Percentiles rank a stretch among this genome's conserved stretches.
phyloP scores from a whole-genome alignment of 2,113 vertebrate genomes.

The Nymphicus hollandicus region DNA sequence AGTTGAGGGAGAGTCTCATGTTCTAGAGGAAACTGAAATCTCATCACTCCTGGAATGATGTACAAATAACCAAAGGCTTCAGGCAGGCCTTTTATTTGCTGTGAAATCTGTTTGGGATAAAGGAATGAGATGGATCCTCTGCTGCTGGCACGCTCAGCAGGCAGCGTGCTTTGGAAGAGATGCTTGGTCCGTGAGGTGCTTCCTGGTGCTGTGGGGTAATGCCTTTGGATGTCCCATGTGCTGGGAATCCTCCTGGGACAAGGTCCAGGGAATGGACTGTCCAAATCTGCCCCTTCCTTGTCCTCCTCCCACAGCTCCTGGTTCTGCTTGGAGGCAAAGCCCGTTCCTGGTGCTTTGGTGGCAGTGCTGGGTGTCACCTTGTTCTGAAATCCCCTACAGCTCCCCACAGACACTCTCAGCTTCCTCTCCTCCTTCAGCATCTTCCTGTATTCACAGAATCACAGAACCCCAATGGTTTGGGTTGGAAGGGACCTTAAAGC shows the following conservation, averaged over 20 bases:
- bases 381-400: fast-evolving
- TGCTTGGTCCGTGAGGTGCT: fast-evolving
- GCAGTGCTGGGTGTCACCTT: not conserved
- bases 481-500: not conserved
- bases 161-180: fast-evolving
- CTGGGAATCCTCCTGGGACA: not conserved
- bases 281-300: not conserved
- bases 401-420: not conserved
- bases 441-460: not conserved
- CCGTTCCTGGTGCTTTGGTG: not conserved
- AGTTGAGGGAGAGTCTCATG: conserved; percentile 7
- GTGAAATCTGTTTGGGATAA: not conserved
- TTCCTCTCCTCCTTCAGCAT: not conserved
- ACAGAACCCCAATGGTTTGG: not conserved
- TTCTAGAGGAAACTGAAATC: conserved; percentile 53
- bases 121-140: not conserved
- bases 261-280: fast-evolving
- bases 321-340: not conserved
- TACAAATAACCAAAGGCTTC: not conserved
- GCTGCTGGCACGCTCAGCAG: fast-evolving
- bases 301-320: fast-evolving
- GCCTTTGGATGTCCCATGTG: fast-evolving
- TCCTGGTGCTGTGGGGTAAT: not conserved
- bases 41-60: not conserved
- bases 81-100: not conserved